Evolutionary conservation across 2,113 vertebrate species (phyloP).

Genomic region (Atlantisia rogersi): DNA sequence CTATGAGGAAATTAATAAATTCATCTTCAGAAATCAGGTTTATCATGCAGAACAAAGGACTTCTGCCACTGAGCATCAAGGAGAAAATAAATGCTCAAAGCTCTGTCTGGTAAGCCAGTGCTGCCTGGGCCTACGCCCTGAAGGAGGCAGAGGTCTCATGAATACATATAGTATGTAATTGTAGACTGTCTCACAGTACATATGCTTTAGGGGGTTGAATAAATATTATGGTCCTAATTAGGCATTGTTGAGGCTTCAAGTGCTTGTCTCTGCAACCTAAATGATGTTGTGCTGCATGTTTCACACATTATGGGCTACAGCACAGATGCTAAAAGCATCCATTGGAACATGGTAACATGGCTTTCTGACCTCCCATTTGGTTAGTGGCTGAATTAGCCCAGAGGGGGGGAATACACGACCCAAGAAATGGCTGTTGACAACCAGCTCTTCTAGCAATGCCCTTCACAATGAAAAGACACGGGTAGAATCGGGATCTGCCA

Average conservation of each 20-base stretch:
- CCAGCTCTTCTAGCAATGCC: not conserved
- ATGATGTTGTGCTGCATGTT: rapidly evolving
- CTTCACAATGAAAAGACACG: rapidly evolving
- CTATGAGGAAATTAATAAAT: not conserved
- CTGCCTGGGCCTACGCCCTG: not conserved
- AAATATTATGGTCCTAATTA: not conserved
- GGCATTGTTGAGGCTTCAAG: not conserved
- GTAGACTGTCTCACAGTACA: not conserved
- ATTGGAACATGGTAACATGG: not conserved
- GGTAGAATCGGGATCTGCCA: not conserved
- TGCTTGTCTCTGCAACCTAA: not conserved
- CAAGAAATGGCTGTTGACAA: not conserved
- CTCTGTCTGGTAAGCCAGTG: not conserved
- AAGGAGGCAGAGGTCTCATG: not conserved
- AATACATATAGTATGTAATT: not conserved
- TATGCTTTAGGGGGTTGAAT: not conserved
- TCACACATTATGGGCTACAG: rapidly evolving
- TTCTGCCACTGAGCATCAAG: not conserved
- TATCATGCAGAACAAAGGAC: not conserved
- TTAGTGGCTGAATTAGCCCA: not conserved
- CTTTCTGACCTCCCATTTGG: not conserved
- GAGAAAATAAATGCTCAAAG: not conserved
- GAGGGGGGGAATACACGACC: not conserved
- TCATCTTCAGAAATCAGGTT: not conserved
- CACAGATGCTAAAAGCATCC: not conserved